Conservation (phyloP, 2,797 vertebrate species). For the Danio jaintianensis region DNA sequence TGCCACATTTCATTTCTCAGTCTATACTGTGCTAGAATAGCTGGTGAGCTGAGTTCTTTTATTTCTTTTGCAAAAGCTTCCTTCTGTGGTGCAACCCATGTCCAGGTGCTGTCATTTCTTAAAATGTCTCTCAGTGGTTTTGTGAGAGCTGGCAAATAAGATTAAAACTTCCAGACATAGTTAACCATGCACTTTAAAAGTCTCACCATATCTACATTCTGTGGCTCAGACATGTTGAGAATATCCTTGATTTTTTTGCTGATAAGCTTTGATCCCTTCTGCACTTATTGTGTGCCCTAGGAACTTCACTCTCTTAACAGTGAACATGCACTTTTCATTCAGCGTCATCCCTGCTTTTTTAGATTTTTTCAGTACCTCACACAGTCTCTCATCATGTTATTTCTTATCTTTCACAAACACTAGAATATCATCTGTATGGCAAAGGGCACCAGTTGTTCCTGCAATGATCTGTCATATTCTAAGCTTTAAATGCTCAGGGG, state of each 20-base stretch:
- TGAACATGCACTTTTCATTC: constrained; percentile 44
- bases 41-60: constrained; percentile 40
- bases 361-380: constrained; percentile 11
- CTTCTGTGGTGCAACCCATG: constrained; percentile 48
- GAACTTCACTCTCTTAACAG: constrained; percentile 35
- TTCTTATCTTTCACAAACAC: not conserved
- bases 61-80: constrained; percentile 50
- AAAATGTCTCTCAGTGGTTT: constrained; percentile 32
- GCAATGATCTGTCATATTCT: too few species aligned
- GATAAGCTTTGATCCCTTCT: not conserved
- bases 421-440: too few species aligned
- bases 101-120: constrained; percentile 42
- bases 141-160: constrained; percentile 13
- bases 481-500: too few species aligned
- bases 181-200: constrained; percentile 23
- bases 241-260: constrained; percentile 15
- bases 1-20: constrained; percentile 3
- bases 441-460: too few species aligned
- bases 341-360: constrained; percentile 12
- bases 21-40: constrained; percentile 25
- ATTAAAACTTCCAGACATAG: constrained; percentile 22
- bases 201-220: not conserved
- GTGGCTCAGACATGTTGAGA: not conserved
- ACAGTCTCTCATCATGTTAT: constrained; percentile 25
- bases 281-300: constrained; percentile 29